phyloP scores from a whole-genome alignment of 2,797 vertebrate genomes.

The Aphelocoma californica region DNA sequence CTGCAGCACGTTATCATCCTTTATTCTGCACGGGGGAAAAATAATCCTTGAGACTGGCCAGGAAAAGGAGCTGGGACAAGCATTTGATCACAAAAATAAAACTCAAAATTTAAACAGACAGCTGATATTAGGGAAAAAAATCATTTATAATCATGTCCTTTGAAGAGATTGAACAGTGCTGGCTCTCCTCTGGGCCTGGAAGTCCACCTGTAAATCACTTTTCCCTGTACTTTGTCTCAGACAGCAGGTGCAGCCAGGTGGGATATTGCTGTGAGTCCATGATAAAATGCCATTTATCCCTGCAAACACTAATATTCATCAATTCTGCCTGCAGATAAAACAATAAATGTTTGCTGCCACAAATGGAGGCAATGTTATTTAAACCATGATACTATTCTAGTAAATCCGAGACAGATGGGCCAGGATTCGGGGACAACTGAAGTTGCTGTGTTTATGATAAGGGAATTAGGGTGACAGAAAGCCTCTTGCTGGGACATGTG shows the following conservation, averaged over 20 bases:
- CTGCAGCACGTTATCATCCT: rapidly evolving
- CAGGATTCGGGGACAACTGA: constrained; percentile 22
- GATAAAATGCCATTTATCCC: background rate
- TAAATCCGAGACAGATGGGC: constrained; percentile 38
- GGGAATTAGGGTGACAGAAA: constrained; percentile 41
- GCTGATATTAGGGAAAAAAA: background rate
- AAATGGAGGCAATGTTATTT: constrained; percentile 24
- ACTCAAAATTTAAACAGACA: background rate
- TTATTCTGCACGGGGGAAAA: rapidly evolving
- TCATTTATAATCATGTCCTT: rapidly evolving
- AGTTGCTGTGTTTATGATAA: constrained; percentile 46
- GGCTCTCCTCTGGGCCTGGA: background rate
- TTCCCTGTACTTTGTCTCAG: background rate
- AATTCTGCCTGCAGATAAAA: constrained; percentile 35
- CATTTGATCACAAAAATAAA: background rate
- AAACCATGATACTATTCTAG: constrained; percentile 25
- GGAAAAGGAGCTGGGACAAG: background rate
- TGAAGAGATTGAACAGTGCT: background rate
- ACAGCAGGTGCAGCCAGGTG: constrained; percentile 3
- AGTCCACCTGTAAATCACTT: background rate
- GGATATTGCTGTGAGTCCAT: background rate
- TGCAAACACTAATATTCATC: constrained; percentile 11
- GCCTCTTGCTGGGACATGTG: background rate
- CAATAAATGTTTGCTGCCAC: constrained; percentile 6
- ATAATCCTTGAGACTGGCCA: rapidly evolving